Evolutionary conservation across 1,140 invertebrate genomes (phyloP), one percentile per base, ranked within the genome.

Genomic region (Brachionus calyciflorus): DNA sequence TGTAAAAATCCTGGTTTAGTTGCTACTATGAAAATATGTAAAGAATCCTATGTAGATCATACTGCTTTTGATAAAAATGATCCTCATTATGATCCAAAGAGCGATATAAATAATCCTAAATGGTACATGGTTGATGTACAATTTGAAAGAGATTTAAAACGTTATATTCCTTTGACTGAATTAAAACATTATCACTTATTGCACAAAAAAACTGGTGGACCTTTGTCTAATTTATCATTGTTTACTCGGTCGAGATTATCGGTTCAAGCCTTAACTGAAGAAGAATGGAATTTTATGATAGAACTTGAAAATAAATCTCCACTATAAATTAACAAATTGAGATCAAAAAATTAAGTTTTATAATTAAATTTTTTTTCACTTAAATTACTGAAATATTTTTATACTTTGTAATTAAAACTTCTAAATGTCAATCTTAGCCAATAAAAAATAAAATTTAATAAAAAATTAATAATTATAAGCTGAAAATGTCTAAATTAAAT

Each of bases 101-200:
- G 79, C 12, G 79, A 79, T 26, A 78, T 76, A 57, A 81, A 82
- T 9, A 79, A 81, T 46, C 83, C 83, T 19, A 78, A 77, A 24
- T 83, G 83, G 83, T 83, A 78, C 57, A 83, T 84, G 82, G 83
- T 84, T 4, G 83, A 84, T 77, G 82, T 84, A 0, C 80, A 84
- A 44, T 83, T 80, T 78, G 77, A 78, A 7, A 77, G 81, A 12
- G 80, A 80, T 77, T 75, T 84, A 69, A 81, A 82, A 48, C 77
- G 82, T 17, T 84, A 78, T 53, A 81, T 84, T 30, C 79, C 82
- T n/a, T 77, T 84, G n/a, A 77, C 81, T n/a, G 82, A 83, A 65
- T 77, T 84, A 17, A 83, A 84, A 60, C 60, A 68, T 0, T 55
- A 81, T 41, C 82, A 83, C 77, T 75, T 78, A 37, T 37, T 81